These are phyloP conservation scores for Brachyhypopomus occidentalis DNA, from an alignment of 2,113 vertebrate species.

Conservation along the genomic window DNA sequence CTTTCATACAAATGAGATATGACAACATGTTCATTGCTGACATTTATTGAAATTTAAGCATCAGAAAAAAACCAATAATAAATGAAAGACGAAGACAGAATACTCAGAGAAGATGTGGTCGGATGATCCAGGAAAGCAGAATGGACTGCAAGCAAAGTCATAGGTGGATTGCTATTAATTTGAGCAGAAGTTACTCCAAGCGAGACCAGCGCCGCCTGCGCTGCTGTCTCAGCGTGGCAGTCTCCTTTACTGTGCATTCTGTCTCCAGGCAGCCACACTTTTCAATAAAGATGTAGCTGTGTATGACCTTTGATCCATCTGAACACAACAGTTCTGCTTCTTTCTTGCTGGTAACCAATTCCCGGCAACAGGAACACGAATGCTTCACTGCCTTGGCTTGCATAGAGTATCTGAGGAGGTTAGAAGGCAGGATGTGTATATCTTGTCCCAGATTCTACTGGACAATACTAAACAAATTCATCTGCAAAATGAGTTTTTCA, in stretches of 20 bases:
- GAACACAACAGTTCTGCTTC: constrained; percentile 62
- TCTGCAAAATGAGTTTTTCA: not conserved
- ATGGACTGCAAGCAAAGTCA: constrained; percentile 24
- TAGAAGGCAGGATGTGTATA: not conserved
- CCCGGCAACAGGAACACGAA: constrained; percentile 70
- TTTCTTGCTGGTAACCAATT: constrained; percentile 54
- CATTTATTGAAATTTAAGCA: constrained; percentile 37
- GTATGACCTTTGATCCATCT: constrained; percentile 51
- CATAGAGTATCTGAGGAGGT: constrained; percentile 60
- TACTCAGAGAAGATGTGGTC: not conserved
- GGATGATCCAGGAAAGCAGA: not conserved
- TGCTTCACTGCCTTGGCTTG: constrained; percentile 52
- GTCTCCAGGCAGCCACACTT: constrained; percentile 63
- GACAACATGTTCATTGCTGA: not conserved
- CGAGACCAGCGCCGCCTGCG: constrained; percentile 33
- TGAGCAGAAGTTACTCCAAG: not conserved
- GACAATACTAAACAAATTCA: not conserved
- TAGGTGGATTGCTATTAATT: constrained; percentile 44
- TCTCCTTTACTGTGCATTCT: constrained; percentile 39
- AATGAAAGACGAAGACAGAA: not conserved
- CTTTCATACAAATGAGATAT: not conserved
- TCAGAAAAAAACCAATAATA: constrained; percentile 9
- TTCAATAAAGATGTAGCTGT: constrained; percentile 65
- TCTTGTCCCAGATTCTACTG: not conserved
- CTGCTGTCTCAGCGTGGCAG: not conserved